Evolutionary conservation across 2,113 vertebrate genomes (phyloP), one percentile per base, ranked within the genome.

Genomic region (Campylorhamphus procurvoides): DNA sequence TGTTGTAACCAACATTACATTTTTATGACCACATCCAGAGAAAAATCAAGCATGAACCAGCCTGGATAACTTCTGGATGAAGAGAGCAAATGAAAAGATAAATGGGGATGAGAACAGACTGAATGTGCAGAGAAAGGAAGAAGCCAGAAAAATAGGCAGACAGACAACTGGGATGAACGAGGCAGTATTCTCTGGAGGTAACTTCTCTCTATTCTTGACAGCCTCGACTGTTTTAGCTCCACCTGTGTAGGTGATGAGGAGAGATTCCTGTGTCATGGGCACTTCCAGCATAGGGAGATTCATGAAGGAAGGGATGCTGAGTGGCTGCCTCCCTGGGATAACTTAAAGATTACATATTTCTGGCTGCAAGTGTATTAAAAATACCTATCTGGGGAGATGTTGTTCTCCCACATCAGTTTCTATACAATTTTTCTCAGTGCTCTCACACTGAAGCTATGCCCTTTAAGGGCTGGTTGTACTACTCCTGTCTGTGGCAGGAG

Each of bases 231-330:
- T 35, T 60, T 31, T 47, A 59, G 7, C 10, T 91, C 15, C 40
- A 58, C 5, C 2, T 46, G 33, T 52, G 37, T 1, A 37, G 4
- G 7, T 12, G 25, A 66, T 60, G 9, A 6, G 8, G 7, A 62
- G 33, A 75, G 28, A 35, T 46, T 13, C 12, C 25, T 69, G 27
- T 58, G 28, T 55, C 0, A 0, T 58, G 16, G 42, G 22, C 10
- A 46, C 14, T 50, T 71, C 20, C 35, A 59, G 23, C 22, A 9
- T 12, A 33, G 18, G 73, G 5, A 4, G 3, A 7, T 13, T 47
- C 8, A 19, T 58, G 46, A 73, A 77, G 31, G 37, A 81, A 83
- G 31, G 10, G 17, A 42, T 18, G 1, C 7, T 33, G 42, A 73
- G 12, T 14, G 14, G 6, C 22, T 63, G 3, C 25, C 75, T 75